phyloP scores from a whole-genome alignment of 2,888 invertebrate species.

The Harpalus rubripes region DNA sequence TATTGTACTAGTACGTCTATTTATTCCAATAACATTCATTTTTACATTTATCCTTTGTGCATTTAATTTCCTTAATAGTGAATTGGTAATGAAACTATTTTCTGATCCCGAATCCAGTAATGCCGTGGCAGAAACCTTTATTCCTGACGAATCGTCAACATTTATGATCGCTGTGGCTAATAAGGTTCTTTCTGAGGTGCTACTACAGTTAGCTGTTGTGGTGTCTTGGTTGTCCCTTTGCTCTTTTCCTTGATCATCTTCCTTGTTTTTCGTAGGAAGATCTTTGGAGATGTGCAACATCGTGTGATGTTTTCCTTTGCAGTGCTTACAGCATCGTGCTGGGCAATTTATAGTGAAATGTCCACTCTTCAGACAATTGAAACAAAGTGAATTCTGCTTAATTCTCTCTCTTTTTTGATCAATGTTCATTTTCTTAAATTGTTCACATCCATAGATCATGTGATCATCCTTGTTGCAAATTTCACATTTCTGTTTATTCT shows the following conservation, averaged over 20 bases:
- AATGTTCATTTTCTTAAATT: too few species aligned
- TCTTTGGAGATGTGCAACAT: not conserved
- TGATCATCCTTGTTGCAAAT: too few species aligned
- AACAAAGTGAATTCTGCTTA: not conserved
- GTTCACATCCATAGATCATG: too few species aligned
- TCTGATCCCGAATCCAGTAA: conserved; percentile 28
- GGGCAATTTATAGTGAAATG: not conserved
- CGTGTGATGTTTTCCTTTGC: not conserved
- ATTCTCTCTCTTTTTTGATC: too few species aligned
- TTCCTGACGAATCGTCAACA: not conserved
- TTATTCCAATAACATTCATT: not conserved
- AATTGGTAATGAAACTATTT: conserved; percentile 9
- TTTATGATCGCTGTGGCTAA: conserved; percentile 16
- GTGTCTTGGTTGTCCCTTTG: not conserved
- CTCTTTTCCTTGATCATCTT: too few species aligned
- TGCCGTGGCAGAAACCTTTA: not conserved
- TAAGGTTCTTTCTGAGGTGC: not conserved
- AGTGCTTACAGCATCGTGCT: not conserved
- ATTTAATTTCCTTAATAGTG: not conserved
- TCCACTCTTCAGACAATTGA: conserved; percentile 5
- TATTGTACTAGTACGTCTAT: not conserved
- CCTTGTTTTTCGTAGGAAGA: not conserved
- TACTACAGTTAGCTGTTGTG: not conserved
- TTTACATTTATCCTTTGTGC: not conserved
- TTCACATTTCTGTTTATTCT: too few species aligned